phyloP scores from a whole-genome alignment of 2,797 vertebrate genomes.

The Cynopterus sphinx region DNA sequence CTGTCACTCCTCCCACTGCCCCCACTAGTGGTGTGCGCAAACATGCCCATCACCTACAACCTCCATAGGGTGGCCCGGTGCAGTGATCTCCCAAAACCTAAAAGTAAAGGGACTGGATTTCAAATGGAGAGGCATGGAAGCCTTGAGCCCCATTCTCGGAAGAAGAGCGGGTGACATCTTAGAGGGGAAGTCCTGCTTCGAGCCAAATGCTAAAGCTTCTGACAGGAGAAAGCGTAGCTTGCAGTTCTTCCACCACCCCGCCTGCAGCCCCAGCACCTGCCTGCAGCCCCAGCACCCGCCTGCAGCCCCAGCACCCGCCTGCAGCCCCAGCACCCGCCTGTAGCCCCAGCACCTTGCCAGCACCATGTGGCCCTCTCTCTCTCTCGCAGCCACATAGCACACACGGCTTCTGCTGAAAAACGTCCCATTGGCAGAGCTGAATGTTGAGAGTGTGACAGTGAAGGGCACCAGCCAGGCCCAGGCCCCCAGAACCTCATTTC shows the following conservation, averaged over 20 bases:
- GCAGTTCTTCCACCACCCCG: no score
- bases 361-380: constrained; percentile 93
- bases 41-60: background rate
- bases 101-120: background rate
- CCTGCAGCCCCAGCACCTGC: no score
- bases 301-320: background rate
- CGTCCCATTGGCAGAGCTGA: constrained; percentile 90
- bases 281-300: no score
- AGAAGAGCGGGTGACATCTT: background rate
- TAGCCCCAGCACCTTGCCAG: background rate
- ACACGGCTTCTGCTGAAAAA: constrained; percentile 92
- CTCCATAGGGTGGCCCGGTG: no score
- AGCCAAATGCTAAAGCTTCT: background rate
- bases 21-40: background rate
- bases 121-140: background rate
- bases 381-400: constrained; percentile 92
- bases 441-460: constrained; percentile 90
- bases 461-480: constrained; percentile 95
- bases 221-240: background rate
- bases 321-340: background rate
- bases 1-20: background rate
- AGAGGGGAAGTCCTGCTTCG: background rate
- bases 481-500: constrained; percentile 91
- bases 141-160: background rate
- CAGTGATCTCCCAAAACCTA: background rate